Conservation (phyloP, 1,140 invertebrate genomes). For the Drosophila parvula region DNA sequence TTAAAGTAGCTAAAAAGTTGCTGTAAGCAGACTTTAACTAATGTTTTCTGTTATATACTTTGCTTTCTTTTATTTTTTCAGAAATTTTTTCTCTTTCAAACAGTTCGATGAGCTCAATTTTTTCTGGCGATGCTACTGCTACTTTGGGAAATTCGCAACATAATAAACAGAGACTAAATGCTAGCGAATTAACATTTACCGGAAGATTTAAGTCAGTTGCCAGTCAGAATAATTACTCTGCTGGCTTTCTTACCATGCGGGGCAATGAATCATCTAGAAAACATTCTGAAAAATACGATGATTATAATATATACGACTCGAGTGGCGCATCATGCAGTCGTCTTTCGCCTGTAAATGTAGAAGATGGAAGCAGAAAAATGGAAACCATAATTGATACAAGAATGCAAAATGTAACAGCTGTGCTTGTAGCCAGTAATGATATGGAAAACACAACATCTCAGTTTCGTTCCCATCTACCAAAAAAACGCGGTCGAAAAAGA, state of each 20-base stretch:
- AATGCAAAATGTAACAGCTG: background rate
- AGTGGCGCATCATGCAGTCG: conserved; percentile 63
- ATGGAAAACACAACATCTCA: conserved; percentile 6
- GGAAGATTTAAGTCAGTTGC: conserved; percentile 67
- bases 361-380: conserved; percentile 29
- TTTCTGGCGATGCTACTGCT: conserved; percentile 59
- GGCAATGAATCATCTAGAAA: conserved; percentile 29
- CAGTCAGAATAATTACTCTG: conserved; percentile 16
- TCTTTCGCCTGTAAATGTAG: conserved; percentile 50
- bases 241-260: conserved; percentile 4
- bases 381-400: conserved; percentile 21
- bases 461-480: conserved; percentile 62
- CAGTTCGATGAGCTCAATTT: conserved; percentile 79
- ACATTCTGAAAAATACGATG: conserved; percentile 27
- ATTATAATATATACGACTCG: conserved; percentile 54
- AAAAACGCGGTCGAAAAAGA: conserved; percentile 89
- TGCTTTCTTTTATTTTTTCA: conserved; percentile 9
- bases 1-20: too few relatives aligned
- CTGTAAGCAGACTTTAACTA: background rate
- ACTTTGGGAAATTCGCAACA: conserved; percentile 35
- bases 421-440: conserved; percentile 12
- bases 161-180: conserved; percentile 32
- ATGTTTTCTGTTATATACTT: background rate
- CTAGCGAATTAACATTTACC: conserved; percentile 73
- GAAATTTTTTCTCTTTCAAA: conserved; percentile 79